phyloP scores from a whole-genome alignment of 2,888 invertebrate genomes.

The Nephrocerus scutellatus region DNA sequence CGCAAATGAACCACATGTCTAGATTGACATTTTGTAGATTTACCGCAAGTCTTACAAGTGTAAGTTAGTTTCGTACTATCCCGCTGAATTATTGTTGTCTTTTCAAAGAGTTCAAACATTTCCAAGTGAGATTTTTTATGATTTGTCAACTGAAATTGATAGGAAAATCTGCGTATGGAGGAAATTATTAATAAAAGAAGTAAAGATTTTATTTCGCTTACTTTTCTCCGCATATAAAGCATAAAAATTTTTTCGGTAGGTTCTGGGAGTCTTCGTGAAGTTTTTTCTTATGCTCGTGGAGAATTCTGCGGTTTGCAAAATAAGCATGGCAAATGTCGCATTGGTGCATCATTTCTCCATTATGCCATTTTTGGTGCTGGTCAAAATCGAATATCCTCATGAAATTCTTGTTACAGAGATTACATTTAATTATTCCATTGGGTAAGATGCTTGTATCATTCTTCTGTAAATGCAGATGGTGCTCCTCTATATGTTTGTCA shows the following conservation, averaged over 20 bases:
- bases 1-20: conserved; percentile 16
- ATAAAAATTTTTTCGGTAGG: conserved; percentile 6
- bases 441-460: conserved; percentile 15
- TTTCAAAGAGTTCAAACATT: conserved; percentile 6
- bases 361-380: conserved; percentile 10
- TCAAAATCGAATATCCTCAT: conserved; percentile 6
- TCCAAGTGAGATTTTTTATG: conserved; percentile 18
- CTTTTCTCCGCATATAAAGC: conserved; percentile 15
- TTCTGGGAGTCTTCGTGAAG: conserved; percentile 4
- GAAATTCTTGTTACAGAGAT: conserved; percentile 11
- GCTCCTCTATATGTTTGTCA: conserved; percentile 18
- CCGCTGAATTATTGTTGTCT: conserved; percentile 10
- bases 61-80: conserved; percentile 5
- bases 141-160: conserved; percentile 16
- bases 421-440: conserved; percentile 10
- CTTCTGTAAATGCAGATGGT: conserved; percentile 12
- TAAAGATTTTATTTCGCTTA: neutral
- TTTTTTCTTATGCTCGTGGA: conserved; percentile 9
- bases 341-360: conserved; percentile 6
- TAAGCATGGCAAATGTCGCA: conserved; percentile 15
- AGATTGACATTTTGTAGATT: conserved; percentile 7
- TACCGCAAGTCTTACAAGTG: conserved; percentile 15
- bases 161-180: conserved; percentile 11
- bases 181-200: neutral
- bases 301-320: neutral